Base-by-base conservation (phyloP, 2,797 vertebrate species). In the Nannoperca obscura region DNA sequence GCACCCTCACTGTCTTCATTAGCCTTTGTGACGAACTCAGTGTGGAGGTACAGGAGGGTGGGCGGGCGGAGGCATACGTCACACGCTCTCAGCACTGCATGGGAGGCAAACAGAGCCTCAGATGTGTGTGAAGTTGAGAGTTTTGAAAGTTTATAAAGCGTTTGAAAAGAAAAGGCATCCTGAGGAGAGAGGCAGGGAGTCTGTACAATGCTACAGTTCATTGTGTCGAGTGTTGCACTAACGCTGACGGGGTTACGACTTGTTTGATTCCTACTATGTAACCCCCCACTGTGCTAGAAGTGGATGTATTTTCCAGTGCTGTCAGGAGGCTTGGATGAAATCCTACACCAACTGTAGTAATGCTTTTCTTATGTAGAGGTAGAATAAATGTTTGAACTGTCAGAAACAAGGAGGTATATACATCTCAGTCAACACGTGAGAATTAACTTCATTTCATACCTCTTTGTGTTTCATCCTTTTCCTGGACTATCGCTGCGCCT, bases 91-190 rank as follows among this genome's bases (percentile, higher is more conserved):
- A 55, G 72, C 40, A 1, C 7, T 2, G 11, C 44, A 68, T 9
- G 2, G 24, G 55, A 69, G 71, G 22, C 34, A 61, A 77, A 53
- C 2, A 13, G 17, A 34, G 74, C 22, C 44, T 81, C 60, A 47
- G 70, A 76, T 72, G 49, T 62, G 53, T 59, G 58, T 53, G 47
- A 71, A 59, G 55, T 27, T 19, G 36, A 32, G 50, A 38, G 57
- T 69, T 80, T 79, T 53, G 0, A 76, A 78, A 81, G 44, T 69
- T 71, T 20, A 1, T 13, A 34, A 64, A 64, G n/a, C 20, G 49
- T 47, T 75, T 27, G 13, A 36, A 44, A 64, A 12, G 9, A 20
- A 54, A 40, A 47, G 22, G 24, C 2, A 1, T 62, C n/a, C 7
- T 24, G 30, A 59, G 38, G 50, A 62, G 30, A 66, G 54, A 52